Conservation (phyloP, 2,113 vertebrate species). For the Bos indicus region DNA sequence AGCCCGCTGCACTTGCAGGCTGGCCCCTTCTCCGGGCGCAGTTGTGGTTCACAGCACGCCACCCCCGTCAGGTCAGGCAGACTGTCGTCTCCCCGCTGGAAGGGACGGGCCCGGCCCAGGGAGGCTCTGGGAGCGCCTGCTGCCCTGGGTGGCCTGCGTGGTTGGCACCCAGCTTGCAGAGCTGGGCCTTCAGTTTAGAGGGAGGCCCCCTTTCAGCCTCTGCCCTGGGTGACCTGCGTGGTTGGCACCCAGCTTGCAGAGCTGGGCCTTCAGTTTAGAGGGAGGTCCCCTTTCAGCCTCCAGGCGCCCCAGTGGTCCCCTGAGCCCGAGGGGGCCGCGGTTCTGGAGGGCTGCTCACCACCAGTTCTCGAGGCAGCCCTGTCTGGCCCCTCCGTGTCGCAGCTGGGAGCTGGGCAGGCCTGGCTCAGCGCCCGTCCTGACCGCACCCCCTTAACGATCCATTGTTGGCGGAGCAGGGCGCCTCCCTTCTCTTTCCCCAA, state of each 20-base stretch:
- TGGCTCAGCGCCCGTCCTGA: not conserved
- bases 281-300: not conserved
- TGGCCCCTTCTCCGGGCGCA: fast-evolving
- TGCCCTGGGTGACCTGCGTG: not conserved
- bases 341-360: not conserved
- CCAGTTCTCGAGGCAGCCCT: too few species aligned
- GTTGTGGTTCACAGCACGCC: fast-evolving
- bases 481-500: not conserved
- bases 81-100: not conserved
- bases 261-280: not conserved
- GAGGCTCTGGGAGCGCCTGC: too few species aligned
- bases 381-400: not conserved
- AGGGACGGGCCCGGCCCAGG: not conserved
- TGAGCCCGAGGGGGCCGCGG: fast-evolving
- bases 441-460: fast-evolving
- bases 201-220: not conserved
- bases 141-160: not conserved
- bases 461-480: fast-evolving
- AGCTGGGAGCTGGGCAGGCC: not conserved
- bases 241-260: not conserved
- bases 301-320: not conserved
- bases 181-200: not conserved
- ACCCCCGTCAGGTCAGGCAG: fast-evolving
- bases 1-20: not conserved
- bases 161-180: not conserved